phyloP scores from a whole-genome alignment of 1,140 invertebrate genomes.

The Zaprionus nigranus region DNA sequence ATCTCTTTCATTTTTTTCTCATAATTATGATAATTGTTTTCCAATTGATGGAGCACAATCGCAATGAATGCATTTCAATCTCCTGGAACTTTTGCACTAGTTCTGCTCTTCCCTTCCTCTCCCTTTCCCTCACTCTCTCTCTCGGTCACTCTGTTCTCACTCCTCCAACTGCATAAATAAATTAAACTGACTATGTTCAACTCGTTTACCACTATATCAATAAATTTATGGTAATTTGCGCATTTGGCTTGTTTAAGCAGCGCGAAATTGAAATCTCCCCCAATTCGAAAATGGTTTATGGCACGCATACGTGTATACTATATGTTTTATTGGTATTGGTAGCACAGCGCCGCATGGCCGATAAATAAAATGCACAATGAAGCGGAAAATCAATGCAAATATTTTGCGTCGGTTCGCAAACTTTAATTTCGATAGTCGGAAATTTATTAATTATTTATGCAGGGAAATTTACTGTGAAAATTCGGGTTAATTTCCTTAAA shows the following conservation, averaged over 20 bases:
- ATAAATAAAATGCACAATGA: slow-evolving; percentile 34
- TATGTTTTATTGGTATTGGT: background rate
- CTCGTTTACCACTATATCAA: slow-evolving; percentile 45
- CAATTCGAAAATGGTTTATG: slow-evolving; percentile 11
- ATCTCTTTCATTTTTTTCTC: slow-evolving; percentile 23
- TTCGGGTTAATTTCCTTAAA: background rate
- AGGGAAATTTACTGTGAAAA: slow-evolving; percentile 3
- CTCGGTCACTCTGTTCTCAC: background rate
- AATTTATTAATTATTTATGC: slow-evolving; percentile 20
- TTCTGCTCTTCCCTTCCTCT: background rate
- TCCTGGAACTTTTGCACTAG: background rate
- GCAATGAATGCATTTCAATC: slow-evolving; percentile 41
- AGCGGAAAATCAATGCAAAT: slow-evolving; percentile 38
- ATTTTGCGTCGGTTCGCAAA: slow-evolving; percentile 12
- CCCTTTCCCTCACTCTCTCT: background rate
- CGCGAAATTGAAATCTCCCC: slow-evolving; percentile 38
- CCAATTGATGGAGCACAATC: slow-evolving; percentile 51
- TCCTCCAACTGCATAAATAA: slow-evolving; percentile 18
- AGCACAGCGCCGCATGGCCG: background rate
- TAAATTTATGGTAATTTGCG: slow-evolving; percentile 41
- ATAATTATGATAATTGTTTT: slow-evolving; percentile 63
- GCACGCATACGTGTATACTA: background rate
- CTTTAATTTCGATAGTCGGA: background rate
- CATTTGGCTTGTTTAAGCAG: slow-evolving; percentile 40
- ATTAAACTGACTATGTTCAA: slow-evolving; percentile 35